phyloP scores from a whole-genome alignment of 2,797 vertebrate species.

The Xenentodon cancila region DNA sequence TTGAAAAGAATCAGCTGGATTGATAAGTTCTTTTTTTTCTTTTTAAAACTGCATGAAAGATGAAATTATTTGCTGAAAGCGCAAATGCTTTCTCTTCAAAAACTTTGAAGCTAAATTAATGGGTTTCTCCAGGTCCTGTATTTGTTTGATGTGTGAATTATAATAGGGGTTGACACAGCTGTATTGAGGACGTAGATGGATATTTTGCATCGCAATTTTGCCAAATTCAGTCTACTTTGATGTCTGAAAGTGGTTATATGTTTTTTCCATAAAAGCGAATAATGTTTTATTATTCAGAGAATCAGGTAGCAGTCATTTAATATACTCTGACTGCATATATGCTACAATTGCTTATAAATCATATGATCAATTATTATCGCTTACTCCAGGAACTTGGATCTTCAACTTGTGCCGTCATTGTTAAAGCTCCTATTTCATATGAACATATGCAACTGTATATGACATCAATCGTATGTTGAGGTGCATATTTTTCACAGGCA shows the following conservation, averaged over 20 bases:
- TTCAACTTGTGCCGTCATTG: no score
- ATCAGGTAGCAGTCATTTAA: constrained; percentile 18
- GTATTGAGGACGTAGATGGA: constrained; percentile 61
- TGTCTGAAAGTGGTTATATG: constrained; percentile 54
- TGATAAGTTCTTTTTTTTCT: not conserved
- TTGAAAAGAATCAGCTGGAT: not conserved
- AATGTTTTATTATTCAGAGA: constrained; percentile 30
- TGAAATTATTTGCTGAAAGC: constrained; percentile 43
- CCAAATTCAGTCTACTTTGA: constrained; percentile 75
- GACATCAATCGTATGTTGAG: no score
- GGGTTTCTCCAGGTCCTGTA: constrained; percentile 47
- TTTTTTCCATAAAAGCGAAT: constrained; percentile 63
- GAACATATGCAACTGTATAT: no score
- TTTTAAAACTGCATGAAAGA: not conserved
- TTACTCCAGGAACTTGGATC: not conserved
- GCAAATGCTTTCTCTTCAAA: constrained; percentile 49
- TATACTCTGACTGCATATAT: not conserved
- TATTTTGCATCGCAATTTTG: constrained; percentile 62
- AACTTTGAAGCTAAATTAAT: constrained; percentile 69
- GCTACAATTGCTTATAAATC: constrained; percentile 13
- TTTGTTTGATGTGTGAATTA: constrained; percentile 72
- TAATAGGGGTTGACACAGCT: constrained; percentile 51
- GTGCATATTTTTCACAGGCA: constrained; percentile 8
- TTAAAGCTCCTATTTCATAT: no score
- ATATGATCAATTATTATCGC: constrained; percentile 6